phyloP scores from a whole-genome alignment of 92 coral and sea anemone genomes.

The Zoanthus sociatus region DNA sequence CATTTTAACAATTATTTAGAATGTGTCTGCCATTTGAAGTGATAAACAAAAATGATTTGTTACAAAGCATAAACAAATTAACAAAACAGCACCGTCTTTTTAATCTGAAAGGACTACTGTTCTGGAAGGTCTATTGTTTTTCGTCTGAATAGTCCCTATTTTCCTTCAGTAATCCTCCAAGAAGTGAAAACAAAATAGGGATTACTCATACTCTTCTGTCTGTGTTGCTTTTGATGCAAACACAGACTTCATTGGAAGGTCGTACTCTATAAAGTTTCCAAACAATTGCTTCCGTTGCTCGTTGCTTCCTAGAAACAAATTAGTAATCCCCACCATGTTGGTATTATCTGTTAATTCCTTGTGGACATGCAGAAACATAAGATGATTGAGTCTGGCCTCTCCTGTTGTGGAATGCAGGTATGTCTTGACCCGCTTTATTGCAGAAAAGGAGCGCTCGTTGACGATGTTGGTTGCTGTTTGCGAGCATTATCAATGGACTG shows the following conservation, averaged over 20 bases:
- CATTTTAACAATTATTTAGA: no score
- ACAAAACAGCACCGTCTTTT: background rate
- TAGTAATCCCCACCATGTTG: constrained; percentile 49
- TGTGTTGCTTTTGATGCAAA: constrained; percentile 43
- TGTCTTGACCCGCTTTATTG: constrained; percentile 57
- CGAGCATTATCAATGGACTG: constrained; percentile 39
- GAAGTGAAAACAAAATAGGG: constrained; percentile 4
- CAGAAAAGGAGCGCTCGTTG: constrained; percentile 67
- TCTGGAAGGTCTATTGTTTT: constrained; percentile 14
- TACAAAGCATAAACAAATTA: no score
- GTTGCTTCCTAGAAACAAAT: constrained; percentile 62
- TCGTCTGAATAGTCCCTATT: background rate
- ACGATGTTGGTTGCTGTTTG: constrained; percentile 65
- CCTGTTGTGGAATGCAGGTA: constrained; percentile 43
- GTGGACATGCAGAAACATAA: no score
- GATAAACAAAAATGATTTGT: no score
- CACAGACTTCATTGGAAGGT: constrained; percentile 32
- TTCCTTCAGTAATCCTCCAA: constrained; percentile 2
- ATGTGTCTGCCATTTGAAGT: no score
- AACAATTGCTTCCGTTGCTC: constrained; percentile 54
- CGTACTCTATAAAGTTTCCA: constrained; percentile 44
- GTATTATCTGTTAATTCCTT: no score
- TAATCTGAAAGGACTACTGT: constrained; percentile 7
- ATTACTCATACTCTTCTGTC: no score
- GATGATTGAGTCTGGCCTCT: no score